Base-by-base conservation (phyloP, 2,113 vertebrate species). In the Actenoides lindsayi region DNA sequence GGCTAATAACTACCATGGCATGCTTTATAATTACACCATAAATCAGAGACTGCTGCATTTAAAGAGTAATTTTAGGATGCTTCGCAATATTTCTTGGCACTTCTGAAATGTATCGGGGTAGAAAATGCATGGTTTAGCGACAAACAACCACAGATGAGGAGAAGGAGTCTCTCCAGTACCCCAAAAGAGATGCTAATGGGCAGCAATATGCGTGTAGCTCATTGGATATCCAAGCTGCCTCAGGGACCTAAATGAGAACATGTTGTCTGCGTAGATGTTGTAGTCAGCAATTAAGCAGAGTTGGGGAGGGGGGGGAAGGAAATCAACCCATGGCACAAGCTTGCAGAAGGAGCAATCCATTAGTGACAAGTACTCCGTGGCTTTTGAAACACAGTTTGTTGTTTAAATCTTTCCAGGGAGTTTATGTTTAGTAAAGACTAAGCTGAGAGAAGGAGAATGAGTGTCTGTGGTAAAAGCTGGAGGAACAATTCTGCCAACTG, bases 1-100 rank as follows among this genome's bases (percentile, higher is more conserved):
- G 5, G 25, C 71, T 80, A 96, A 71, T 95, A 95, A 92, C 92
- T 82, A 71, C 44, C 59, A 19, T 79, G 87, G 24, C 75, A 70
- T 83, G n/a, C 85, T 93, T 93, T 90, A 76, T 90, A 93, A 95
- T 96, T 95, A 62, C 71, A 74, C 79, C 35, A 39, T 95, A 93
- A 95, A 93, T 96, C 87, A 92, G 63, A 82, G 39, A 24, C 59
- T 74, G 54, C 28, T 25, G 0, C 41, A 88, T 77, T 83, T 74
- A 62, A 85, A 86, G 17, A 63, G 30, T 33, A 88, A 91, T 91
- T 90, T 93, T 59, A 76, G 63, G 37, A 41, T 70, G 14, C 37
- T 90, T 92, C 90, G 54, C 59, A 90, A 27, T 77, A 77, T 88
- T 80, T 91, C 41, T 90, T 81, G 56, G 42, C 37, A 48, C 23